A percentile compares a stretch with the other conserved stretches of the same genome.
These are phyloP conservation scores for Sula dactylatra DNA, from an alignment of 2,113 vertebrate genomes.

Conservation along the genomic window DNA sequence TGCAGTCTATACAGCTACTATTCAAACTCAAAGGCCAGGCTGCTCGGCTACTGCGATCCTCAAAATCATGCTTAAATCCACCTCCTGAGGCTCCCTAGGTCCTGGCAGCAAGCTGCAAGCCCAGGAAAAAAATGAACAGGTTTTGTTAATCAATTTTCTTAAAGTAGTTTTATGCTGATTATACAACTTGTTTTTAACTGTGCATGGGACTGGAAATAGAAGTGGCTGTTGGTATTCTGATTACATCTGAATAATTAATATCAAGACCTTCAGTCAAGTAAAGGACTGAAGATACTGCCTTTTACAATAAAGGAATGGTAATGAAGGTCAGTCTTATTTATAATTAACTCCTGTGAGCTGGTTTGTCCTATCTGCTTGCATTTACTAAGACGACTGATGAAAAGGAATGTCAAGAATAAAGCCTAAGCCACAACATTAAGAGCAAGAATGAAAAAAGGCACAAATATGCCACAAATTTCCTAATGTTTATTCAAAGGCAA, in stretches of 20 bases:
- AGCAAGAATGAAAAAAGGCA: not conserved
- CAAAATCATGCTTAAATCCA: not conserved
- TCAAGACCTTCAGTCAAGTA: not conserved
- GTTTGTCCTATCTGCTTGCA: not conserved
- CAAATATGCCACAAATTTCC: not conserved
- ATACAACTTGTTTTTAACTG: not conserved
- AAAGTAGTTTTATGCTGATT: not conserved
- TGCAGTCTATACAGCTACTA: not conserved
- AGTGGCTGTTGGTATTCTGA: not conserved
- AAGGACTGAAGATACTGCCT: not conserved
- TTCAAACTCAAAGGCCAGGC: not conserved
- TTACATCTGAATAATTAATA: not conserved
- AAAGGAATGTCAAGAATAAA: not conserved
- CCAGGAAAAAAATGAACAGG: not conserved
- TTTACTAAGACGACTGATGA: not conserved
- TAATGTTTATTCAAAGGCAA: not conserved
- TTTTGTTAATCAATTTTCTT: not conserved
- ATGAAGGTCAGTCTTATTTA: not conserved
- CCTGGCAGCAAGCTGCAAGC: not conserved
- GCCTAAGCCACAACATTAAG: not conserved
- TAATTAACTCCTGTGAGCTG: not conserved
- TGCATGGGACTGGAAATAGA: not conserved
- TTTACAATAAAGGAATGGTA: not conserved
- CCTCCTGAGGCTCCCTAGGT: not conserved
- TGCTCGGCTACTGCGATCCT: fast-evolving